These are phyloP conservation scores for Pitangus sulphuratus DNA, from an alignment of 2,797 vertebrate species.

Conservation along the genomic window DNA sequence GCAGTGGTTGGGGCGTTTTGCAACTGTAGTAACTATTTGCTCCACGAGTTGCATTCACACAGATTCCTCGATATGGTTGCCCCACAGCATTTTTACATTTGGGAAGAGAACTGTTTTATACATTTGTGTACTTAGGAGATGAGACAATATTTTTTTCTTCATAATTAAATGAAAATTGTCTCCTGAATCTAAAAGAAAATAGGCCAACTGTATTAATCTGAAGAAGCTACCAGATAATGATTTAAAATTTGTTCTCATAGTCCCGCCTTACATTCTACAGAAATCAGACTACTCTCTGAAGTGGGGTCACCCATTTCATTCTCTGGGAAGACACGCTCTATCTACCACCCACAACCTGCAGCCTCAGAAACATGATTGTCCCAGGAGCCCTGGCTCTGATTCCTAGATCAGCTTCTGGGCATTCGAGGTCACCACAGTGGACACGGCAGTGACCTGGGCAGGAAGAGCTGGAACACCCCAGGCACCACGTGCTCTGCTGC, in stretches of 20 bases:
- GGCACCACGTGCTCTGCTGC: fast-evolving
- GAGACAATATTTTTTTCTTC: not conserved
- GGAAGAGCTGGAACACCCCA: fast-evolving
- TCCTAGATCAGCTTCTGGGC: not conserved
- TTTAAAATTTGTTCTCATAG: not conserved
- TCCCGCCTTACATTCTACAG: not conserved
- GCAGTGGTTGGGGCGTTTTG: not conserved
- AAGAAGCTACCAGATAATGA: not conserved
- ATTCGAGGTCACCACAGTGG: not conserved
- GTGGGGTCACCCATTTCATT: not conserved
- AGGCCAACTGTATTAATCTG: not conserved
- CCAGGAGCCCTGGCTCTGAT: not conserved
- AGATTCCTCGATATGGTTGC: not conserved
- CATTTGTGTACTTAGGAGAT: not conserved
- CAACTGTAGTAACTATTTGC: not conserved
- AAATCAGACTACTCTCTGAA: not conserved
- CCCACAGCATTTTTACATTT: not conserved
- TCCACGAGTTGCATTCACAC: not conserved
- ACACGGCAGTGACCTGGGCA: not conserved
- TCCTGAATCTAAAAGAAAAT: not conserved
- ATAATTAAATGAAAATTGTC: not conserved
- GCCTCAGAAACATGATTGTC: fast-evolving
- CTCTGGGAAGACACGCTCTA: not conserved
- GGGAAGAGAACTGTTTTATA: not conserved
- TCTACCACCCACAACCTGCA: not conserved